Evolutionary conservation across 1,140 invertebrate species (phyloP), one percentile per base, ranked within the genome.

Genomic region (Globodera ellingtonae): DNA sequence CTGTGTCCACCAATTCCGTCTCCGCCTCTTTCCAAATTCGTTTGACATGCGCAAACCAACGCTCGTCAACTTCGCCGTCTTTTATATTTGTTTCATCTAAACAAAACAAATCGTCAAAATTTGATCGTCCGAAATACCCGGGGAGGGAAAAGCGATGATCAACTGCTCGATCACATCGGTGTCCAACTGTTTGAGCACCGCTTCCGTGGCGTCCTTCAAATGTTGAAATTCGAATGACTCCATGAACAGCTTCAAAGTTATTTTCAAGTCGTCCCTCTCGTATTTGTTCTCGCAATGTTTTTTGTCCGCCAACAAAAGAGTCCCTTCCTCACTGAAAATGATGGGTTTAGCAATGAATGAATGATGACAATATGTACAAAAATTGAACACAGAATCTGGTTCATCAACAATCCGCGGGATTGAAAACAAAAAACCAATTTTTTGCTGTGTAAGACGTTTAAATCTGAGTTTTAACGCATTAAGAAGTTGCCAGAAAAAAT

Each of bases 231-330:
- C 71, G 65, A 88, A 86, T 21, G 79, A 52, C 13, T 78, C 71
- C 44, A 88, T 74, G 77, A 87, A 85, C 13, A 87, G 75, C 76
- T 88, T 88, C 9, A 88, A 72, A 3, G 86, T 89, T 56, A 89
- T 89, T 65, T 88, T 88, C n/a, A 88, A 47, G 79, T 89, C 88
- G 59, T 87, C 86, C 62, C 86, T 48, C 50, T 88, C 86, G 75
- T 89, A 88, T 44, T 66, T 69, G 56, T 67, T 78, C 67, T 88
- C 84, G 47, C 79, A 78, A 66, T 86, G 79, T 46, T 84, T 70
- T 24, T 82, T 81, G 48, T 89, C 79, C 10, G 86, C 84, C 18
- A 88, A 79, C 7, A 89, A 77, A 72, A 88, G 82, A 52, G 82
- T 88, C 21, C 81, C 82, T 46, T 89, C 79, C 10, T 87, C 82